Base-by-base conservation (phyloP, 2,888 invertebrate genomes). In the Siphlonurus alternatus region DNA sequence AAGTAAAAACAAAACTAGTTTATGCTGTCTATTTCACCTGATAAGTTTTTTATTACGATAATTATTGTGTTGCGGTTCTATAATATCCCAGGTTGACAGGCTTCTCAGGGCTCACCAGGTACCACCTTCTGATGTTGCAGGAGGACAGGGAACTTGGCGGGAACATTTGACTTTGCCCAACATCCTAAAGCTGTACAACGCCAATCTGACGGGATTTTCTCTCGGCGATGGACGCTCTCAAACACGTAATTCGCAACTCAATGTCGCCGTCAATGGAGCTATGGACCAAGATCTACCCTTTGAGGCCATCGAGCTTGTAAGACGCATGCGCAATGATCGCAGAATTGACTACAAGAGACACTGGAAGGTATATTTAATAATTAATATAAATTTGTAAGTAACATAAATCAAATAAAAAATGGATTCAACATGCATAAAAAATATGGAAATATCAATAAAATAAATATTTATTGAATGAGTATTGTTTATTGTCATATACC, bases 191-290 rank as follows among this genome's bases (percentile, higher is more conserved):
- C 83, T 84, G 74, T 88, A 83, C 76, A 88, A 88, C 72, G 83
- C 85, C 0, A 77, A 79, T 63, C 71, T 89, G 63, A 81, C 81
- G 0, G 88, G 88, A 0, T 88, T 82, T 73, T 86, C 88, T 20
- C 84, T 83, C 0, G 87, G 87, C 63, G 86, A 85, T 0, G 88
- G 87, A 1, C 86, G 86, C 74, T 64, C 64, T 23, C 51, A 61
- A 24, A 61, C 59, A 24, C 59, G 23, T 22, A 64, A 64, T 20
- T 23, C 87, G 0, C 79, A 80, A 68, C 74, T 87, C 68, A 88
- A 88, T 70, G 83, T 87, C 2, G 88, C 87, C 25, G 86, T 83
- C 73, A 86, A 87, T 0, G 87, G 87, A 1, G 85, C 87, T 0
- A 86, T 86, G 0, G 85, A 85, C 65, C 83, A 83, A 65, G 87